A percentile compares a stretch with the other conserved stretches of the same genome.
Evolutionary conservation across 2,888 invertebrate species (phyloP).

Genomic region (Scaptomyza parva): DNA sequence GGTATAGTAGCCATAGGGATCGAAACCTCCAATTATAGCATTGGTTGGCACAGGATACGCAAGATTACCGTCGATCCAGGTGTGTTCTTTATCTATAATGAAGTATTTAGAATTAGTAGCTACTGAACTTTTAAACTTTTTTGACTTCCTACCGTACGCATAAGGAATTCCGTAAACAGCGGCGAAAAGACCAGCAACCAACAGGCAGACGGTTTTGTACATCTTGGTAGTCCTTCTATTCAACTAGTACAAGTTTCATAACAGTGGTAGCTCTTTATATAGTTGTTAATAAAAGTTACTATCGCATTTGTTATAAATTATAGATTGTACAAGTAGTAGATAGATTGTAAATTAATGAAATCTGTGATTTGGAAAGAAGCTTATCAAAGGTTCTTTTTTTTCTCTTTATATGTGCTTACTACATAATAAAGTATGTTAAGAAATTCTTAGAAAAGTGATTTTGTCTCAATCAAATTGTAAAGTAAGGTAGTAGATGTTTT

Average conservation of each 20-base stretch:
- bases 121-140: neutral
- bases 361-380: neutral
- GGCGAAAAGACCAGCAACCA: constrained; percentile 9
- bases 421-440: no score
- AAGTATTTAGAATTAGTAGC: neutral
- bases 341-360: neutral
- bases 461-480: no score
- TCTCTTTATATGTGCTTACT: neutral
- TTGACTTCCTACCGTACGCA: constrained; percentile 4
- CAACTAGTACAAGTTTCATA: neutral
- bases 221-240: constrained; percentile 3
- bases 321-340: neutral
- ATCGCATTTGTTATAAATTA: neutral
- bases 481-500: no score
- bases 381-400: neutral
- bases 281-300: neutral
- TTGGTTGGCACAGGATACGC: constrained; percentile 37
- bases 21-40: constrained; percentile 52
- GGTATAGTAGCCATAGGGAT: constrained; percentile 49
- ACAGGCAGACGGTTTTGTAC: constrained; percentile 9
- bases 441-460: no score
- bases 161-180: constrained; percentile 5
- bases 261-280: neutral
- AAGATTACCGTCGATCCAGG: constrained; percentile 51
- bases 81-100: constrained; percentile 36